Evolutionary conservation across 2,113 vertebrate species (phyloP), one percentile per base, ranked within the genome.

Genomic region (Chloropsis hardwickii): DNA sequence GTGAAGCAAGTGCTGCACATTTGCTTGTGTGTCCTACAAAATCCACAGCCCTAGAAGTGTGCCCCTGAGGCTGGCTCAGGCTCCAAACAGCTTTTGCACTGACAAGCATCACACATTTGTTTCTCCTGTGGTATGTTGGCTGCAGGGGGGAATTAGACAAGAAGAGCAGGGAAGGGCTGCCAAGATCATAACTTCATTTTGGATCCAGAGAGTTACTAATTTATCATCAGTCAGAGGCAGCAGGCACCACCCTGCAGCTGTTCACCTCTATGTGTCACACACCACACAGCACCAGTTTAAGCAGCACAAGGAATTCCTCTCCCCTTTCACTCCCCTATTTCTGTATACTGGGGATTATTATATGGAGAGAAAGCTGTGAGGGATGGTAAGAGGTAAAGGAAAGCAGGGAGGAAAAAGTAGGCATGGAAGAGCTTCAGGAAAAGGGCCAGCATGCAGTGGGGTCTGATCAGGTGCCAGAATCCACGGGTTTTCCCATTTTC

Each of bases 231-330:
- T 11, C 11, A 78, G 77, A 86, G 24, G 44, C 44, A 73, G 47
- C 39, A 81, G 95, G 56, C 64, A 62, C 69, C 61, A 72, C 81
- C 87, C 84, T 95, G 81, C 92, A 95, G 94, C 90, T 91, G 87
- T 81, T 53, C 0, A 2, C 15, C 33, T 47, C 20, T 2, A 6
- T 18, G 37, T 10, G 9, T 53, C n/a, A 62, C 24, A 18, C n/a
- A 4, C 48, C n/a, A 62, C 24, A 18, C n/a, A 4, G 7, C 5
- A 16, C 5, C 16, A 13, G 21, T 28, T 66, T 12, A 31, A 44
- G n/a, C 16, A 69, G 60, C 77, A 18, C 14, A 76, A 40, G 12
- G 0, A 1, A 61, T 62, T 86, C 7, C 11, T 84, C 7, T 21
- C 12, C 24, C 28, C 20, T 71, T 58, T 33, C 22, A 37, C 5